Evolutionary conservation across 2,113 vertebrate genomes (phyloP).

Genomic region (Terrapene triunguis): DNA sequence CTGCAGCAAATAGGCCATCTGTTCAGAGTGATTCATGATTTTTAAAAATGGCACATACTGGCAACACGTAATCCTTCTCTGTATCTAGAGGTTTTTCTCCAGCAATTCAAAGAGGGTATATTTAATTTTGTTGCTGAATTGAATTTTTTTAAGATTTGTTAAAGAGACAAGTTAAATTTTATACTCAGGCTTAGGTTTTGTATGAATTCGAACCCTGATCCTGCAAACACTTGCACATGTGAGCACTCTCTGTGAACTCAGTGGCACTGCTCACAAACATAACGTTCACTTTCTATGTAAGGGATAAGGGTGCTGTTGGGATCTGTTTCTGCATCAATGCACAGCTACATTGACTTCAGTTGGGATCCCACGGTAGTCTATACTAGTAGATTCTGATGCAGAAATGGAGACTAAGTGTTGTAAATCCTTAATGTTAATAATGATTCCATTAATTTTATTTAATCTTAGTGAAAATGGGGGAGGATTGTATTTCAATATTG

Average conservation of each 20-base stretch:
- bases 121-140: background rate
- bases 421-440: background rate
- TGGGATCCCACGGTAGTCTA: background rate
- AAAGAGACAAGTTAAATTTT: background rate
- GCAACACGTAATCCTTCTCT: conserved; percentile 16
- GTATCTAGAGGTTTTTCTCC: background rate
- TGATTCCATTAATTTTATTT: background rate
- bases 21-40: conserved; percentile 37
- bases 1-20: conserved; percentile 35
- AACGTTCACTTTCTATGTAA: background rate
- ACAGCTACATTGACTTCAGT: background rate
- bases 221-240: background rate
- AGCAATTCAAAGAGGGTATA: background rate
- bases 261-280: background rate
- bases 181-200: background rate
- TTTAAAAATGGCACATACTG: background rate
- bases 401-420: background rate
- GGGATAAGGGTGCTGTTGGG: too few relatives aligned
- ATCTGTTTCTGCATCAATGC: background rate
- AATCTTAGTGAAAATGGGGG: background rate
- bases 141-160: background rate
- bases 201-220: background rate
- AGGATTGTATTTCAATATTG: background rate
- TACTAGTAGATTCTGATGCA: background rate
- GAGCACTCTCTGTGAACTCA: accelerated